Conservation (phyloP, 2,888 invertebrate genomes). For the Drosophila fulvimacula region DNA sequence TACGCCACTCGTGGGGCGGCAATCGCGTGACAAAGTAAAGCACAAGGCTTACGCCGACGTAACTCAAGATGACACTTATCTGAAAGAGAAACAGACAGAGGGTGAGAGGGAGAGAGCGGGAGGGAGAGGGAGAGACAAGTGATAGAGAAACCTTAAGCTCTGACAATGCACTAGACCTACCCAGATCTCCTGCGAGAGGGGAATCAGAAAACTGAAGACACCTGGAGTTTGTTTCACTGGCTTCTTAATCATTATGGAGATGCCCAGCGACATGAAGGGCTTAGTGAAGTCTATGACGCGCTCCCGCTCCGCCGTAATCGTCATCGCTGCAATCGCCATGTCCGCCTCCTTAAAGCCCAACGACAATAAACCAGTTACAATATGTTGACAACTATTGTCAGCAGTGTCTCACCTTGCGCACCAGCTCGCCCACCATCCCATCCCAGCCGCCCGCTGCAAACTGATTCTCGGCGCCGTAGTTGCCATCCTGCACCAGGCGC, state of each 20-base stretch:
- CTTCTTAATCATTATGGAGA: slow-evolving; percentile 97
- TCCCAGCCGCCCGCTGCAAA: slow-evolving; percentile 93
- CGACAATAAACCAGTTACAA: slow-evolving; percentile 30
- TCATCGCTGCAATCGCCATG: slow-evolving; percentile 96
- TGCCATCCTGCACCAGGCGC: slow-evolving; percentile 92
- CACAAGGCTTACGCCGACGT: slow-evolving; percentile 98
- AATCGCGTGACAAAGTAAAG: slow-evolving; percentile 98
- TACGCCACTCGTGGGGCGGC: slow-evolving; percentile 98
- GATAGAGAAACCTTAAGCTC: slow-evolving; percentile 1
- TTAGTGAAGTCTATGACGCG: slow-evolving; percentile 98
- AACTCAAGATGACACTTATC: slow-evolving; percentile 93
- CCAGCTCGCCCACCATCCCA: slow-evolving; percentile 94
- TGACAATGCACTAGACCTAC: slow-evolving; percentile 86
- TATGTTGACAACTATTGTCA: slow-evolving; percentile 22
- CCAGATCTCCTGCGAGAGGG: slow-evolving; percentile 98
- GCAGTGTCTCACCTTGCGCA: slow-evolving; percentile 89
- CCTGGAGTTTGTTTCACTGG: slow-evolving; percentile 95
- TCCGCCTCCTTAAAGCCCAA: slow-evolving; percentile 92
- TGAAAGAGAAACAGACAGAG: slow-evolving; percentile 61
- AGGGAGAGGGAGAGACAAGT: not conserved
- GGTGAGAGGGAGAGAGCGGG: not conserved
- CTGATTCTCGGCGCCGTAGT: slow-evolving; percentile 92
- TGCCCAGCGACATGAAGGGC: slow-evolving; percentile 98
- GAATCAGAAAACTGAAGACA: slow-evolving; percentile 99
- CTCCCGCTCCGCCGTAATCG: slow-evolving; percentile 96